phyloP scores from a whole-genome alignment of 1,140 invertebrate genomes.

The Leptinotarsa defecta region DNA sequence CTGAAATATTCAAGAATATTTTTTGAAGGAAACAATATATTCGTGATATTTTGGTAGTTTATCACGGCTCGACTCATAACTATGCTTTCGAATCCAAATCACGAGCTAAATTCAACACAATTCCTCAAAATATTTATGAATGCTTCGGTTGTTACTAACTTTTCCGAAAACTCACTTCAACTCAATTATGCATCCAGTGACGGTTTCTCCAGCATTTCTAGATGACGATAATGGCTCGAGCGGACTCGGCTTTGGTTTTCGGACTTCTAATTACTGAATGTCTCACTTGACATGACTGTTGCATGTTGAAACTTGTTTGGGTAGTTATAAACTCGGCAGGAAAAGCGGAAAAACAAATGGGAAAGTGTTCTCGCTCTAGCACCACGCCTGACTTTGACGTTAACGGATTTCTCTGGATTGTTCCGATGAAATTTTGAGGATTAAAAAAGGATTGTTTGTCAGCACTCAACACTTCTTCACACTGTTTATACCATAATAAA shows the following conservation, averaged over 20 bases:
- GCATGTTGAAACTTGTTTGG: background rate
- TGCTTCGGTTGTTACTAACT: too few relatives aligned
- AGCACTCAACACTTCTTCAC: background rate
- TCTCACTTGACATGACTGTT: background rate
- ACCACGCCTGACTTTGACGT: background rate
- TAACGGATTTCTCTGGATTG: background rate
- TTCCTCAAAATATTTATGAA: too few relatives aligned
- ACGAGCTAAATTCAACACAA: too few relatives aligned
- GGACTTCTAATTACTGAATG: constrained; percentile 3
- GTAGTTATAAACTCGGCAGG: background rate
- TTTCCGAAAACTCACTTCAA: too few relatives aligned
- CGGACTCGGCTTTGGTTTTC: background rate
- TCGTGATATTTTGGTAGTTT: too few relatives aligned
- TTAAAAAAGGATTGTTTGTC: background rate
- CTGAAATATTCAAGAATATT: too few relatives aligned
- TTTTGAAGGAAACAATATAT: too few relatives aligned
- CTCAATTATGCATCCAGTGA: too few relatives aligned
- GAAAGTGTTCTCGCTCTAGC: background rate
- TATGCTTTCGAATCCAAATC: too few relatives aligned
- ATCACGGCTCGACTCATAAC: too few relatives aligned
- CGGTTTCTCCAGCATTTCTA: background rate
- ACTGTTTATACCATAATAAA: too few relatives aligned
- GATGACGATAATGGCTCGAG: background rate
- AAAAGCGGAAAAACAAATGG: background rate
- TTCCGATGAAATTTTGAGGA: background rate